Percentiles rank a stretch among this genome's conserved stretches.
phyloP scores from a whole-genome alignment of 2,797 vertebrate species.

The Sandelia bainsii region DNA sequence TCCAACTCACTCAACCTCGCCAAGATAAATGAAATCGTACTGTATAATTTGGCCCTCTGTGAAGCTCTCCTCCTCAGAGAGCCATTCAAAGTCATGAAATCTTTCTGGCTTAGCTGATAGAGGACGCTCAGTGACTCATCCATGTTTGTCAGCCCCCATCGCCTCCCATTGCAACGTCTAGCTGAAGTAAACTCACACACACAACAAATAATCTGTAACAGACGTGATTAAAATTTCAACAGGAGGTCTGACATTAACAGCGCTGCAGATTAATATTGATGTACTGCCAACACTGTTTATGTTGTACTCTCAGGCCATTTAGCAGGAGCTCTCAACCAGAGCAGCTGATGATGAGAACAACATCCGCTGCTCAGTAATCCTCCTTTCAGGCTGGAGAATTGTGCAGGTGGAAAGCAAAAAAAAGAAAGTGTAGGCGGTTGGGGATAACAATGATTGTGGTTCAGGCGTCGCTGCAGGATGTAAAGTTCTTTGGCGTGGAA shows the following conservation, averaged over 20 bases:
- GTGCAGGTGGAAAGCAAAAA: background rate
- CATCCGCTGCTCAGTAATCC: background rate
- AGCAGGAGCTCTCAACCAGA: conserved; percentile 26
- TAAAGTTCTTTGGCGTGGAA: background rate
- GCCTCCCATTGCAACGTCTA: background rate
- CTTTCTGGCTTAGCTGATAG: conserved; percentile 1
- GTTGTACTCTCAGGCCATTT: conserved; percentile 30
- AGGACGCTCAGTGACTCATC: conserved; percentile 17
- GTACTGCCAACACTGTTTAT: conserved; percentile 38
- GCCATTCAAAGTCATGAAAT: background rate
- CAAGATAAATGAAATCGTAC: conserved; percentile 26
- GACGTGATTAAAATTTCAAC: conserved; percentile 37
- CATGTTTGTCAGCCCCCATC: background rate
- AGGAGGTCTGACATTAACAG: conserved; percentile 31
- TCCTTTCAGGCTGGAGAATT: background rate
- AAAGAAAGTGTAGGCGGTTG: background rate
- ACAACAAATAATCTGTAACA: background rate
- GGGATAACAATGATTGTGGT: no score
- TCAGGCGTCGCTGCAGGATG: background rate
- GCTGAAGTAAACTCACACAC: conserved; percentile 2
- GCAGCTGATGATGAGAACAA: conserved; percentile 20
- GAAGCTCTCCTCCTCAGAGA: conserved; percentile 27
- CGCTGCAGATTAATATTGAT: conserved; percentile 60
- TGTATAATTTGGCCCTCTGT: conserved; percentile 27
- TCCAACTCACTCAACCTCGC: conserved; percentile 6